Base-by-base conservation (phyloP, 2,888 invertebrate genomes). In the Rotaria sp. region DNA sequence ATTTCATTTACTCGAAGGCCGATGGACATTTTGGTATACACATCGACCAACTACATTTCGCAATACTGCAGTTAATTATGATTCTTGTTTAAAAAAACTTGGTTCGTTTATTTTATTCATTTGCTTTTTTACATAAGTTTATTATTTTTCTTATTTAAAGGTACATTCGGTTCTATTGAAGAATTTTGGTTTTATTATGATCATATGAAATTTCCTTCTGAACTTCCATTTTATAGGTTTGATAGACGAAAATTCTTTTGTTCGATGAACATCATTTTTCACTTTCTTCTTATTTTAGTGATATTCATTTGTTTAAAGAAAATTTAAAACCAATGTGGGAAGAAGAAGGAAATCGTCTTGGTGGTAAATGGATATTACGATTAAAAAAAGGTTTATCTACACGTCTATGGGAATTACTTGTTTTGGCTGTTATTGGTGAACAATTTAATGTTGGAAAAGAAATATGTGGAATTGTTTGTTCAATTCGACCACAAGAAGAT, bases 371-470 rank as follows among this genome's bases (percentile, higher is more conserved):
- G 87, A 85, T 87, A 10, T 80, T 87, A 30, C 57, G 85, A n/a
- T 84, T 87, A 7, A 85, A 85, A 57, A 86, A 86, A 85, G 95
- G 96, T 88, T 94, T 96, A 91, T 96, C 96, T 85, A 96, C 96
- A 57, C 94, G 97, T 88, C 97, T 97, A 90, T 99, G 98, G 98
- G 99, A 99, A 92, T 98, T 98, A 92, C 93, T 99, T 86, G 95
- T 98, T 89, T 94, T 99, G 93, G 98, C 98, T 88, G 96, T 99
- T 95, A 92, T 99, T 89, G 98, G 98, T 10, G 98, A 98, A 92
- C 97, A 98, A 93, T 98, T 98, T 93, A 95, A 97, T 94, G 97
- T 98, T 74, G 97, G 97, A 35, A 95, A 96, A 89, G 99, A 99
- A 92, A 96, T 99, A 89, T 99, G 98, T 92, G 99, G 98, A 30